These are phyloP conservation scores for Scolopax mira DNA, from an alignment of 2,113 vertebrate genomes.

Conservation along the genomic window DNA sequence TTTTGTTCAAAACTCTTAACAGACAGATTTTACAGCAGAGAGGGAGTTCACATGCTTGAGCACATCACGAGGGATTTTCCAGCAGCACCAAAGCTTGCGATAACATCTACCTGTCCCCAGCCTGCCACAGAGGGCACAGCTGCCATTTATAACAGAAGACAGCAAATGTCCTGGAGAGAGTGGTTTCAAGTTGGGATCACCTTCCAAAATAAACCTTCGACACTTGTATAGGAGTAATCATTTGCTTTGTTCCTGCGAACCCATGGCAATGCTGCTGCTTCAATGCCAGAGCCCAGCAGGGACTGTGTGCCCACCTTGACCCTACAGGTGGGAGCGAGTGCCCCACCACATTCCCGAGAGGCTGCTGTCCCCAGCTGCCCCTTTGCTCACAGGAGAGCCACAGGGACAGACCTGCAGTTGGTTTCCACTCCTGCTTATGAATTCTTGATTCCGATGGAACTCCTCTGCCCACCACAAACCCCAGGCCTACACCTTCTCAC, in stretches of 20 bases:
- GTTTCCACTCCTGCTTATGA: background rate
- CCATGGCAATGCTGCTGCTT: background rate
- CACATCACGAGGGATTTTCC: background rate
- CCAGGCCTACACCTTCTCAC: too few relatives aligned
- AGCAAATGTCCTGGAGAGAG: background rate
- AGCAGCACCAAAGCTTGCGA: background rate
- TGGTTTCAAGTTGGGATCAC: background rate
- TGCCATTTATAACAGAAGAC: background rate
- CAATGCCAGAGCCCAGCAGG: background rate
- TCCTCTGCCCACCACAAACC: background rate
- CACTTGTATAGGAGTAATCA: rapidly evolving
- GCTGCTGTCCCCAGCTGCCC: background rate
- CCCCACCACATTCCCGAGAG: rapidly evolving
- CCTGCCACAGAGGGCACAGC: background rate
- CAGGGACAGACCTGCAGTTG: rapidly evolving
- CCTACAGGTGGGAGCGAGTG: rapidly evolving
- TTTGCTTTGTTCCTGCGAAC: background rate
- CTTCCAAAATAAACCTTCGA: background rate
- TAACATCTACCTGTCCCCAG: too few relatives aligned
- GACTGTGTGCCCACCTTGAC: rapidly evolving
- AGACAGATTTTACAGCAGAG: background rate
- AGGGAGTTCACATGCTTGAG: background rate
- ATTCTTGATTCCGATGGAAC: background rate
- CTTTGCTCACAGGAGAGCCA: background rate
- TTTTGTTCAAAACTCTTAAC: background rate